Base-by-base conservation (phyloP, 2,797 vertebrate species). In the Eleutherodactylus coqui region DNA sequence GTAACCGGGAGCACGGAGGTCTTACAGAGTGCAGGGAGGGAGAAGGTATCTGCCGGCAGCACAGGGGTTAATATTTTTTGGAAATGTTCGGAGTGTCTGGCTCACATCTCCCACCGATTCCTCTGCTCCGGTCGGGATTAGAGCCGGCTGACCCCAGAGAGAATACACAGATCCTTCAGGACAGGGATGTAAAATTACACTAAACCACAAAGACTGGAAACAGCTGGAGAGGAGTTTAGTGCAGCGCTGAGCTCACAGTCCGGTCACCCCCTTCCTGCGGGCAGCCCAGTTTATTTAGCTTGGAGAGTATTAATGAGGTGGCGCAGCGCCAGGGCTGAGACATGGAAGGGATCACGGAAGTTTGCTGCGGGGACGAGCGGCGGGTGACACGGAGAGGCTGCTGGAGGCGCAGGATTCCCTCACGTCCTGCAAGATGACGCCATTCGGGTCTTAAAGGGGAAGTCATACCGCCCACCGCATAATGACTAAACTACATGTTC, bases 141-240 rank as follows among this genome's bases (percentile, higher is more conserved):
- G 34, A 32, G 43, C 41, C 27, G 41, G 24, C n/a, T 2, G 32
- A 67, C 24, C 73, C 41, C 16, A 1, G 73, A 51, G 73, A 75
- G 45, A 75, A 75, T 51, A 49, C 16, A 34, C 73, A 75, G 73
- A 75, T 34, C 73, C 9, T 47, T 21, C 16, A 45, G 70, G 41
- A 73, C 43, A 11, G 27, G 27, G 73, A 75, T 7, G 27, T 49
- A 51, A 75, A 32, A 32, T 11, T 19, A n/a, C 73, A 75, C 36
- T 41, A 38, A 24, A 43, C 1, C 36, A 2, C 13, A 9, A 17
- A 38, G 73, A 75, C 32, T 60, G 16, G 43, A 45, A 67, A 49
- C 58, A 64, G 58, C 79, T 80, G 79, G 60, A 81, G 79, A 9
- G 29, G 79, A 51, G 41, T n/a, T 36, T 21, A 60, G 55, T 21